Conservation (phyloP, 2,888 invertebrate genomes). For the Theretra japonica region DNA sequence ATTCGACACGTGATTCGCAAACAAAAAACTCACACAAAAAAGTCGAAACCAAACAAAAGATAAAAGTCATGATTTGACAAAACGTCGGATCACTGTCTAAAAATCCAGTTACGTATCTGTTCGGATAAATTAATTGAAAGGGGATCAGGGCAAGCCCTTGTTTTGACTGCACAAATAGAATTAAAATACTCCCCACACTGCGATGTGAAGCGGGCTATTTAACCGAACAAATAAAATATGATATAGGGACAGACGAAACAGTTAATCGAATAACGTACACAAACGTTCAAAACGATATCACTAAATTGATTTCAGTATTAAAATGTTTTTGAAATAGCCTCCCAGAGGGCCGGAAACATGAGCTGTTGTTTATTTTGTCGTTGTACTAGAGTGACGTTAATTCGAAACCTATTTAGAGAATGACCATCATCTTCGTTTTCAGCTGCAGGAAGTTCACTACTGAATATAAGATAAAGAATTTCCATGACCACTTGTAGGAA, state of each 20-base stretch:
- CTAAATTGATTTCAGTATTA: slow-evolving; percentile 17
- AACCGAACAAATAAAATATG: slow-evolving; percentile 60
- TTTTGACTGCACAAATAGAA: slow-evolving; percentile 78
- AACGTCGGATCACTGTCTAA: slow-evolving; percentile 20
- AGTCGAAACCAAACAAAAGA: neutral
- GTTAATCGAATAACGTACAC: slow-evolving; percentile 28
- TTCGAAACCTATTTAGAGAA: no score
- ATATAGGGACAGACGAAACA: slow-evolving; percentile 38
- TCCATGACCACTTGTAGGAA: no score
- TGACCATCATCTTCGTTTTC: no score
- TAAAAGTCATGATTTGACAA: slow-evolving; percentile 9
- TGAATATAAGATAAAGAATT: no score
- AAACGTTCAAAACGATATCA: slow-evolving; percentile 17
- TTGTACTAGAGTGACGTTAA: no score
- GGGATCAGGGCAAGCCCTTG: slow-evolving; percentile 69
- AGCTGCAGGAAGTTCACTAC: no score
- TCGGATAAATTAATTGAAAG: slow-evolving; percentile 73
- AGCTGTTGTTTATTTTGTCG: neutral
- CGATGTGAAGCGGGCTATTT: slow-evolving; percentile 72
- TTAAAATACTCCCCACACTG: slow-evolving; percentile 70
- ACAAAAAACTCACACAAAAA: neutral
- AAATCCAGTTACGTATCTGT: slow-evolving; percentile 36
- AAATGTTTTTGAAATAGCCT: slow-evolving; percentile 6
- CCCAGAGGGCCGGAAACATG: neutral
- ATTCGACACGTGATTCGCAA: neutral